phyloP scores from a whole-genome alignment of 2,797 vertebrate species.

The Synaphobranchus kaupii region DNA sequence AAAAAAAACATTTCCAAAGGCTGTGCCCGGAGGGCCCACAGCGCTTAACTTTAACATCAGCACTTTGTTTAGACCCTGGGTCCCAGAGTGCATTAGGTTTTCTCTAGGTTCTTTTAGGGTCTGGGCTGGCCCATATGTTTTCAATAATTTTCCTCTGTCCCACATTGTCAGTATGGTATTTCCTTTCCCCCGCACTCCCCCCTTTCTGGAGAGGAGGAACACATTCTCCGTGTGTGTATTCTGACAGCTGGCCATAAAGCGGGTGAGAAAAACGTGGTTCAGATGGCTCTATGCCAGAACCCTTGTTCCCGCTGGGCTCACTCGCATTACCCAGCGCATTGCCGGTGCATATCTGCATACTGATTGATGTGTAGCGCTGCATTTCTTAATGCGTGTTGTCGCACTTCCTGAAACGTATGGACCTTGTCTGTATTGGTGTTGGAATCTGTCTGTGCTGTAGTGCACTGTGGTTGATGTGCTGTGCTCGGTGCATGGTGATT shows the following conservation, averaged over 20 bases:
- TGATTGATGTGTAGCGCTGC: not conserved
- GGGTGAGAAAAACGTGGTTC: not conserved
- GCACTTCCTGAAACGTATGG: too few species aligned
- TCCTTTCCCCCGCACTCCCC: conserved; percentile 62
- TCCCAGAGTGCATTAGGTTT: conserved; percentile 44
- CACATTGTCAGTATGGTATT: conserved; percentile 79
- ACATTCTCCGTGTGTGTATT: conserved; percentile 1
- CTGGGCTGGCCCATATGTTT: conserved; percentile 75
- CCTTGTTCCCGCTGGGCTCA: not conserved
- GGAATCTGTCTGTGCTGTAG: not conserved
- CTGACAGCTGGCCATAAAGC: conserved; percentile 28
- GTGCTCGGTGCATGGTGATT: too few species aligned
- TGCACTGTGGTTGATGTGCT: not conserved
- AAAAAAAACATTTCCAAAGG: conserved; percentile 39
- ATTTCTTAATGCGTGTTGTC: not conserved
- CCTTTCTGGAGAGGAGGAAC: conserved; percentile 17
- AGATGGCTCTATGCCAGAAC: not conserved
- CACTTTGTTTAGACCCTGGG: conserved; percentile 46
- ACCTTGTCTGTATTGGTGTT: not conserved
- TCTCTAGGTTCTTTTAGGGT: conserved; percentile 44
- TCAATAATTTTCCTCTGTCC: conserved; percentile 75
- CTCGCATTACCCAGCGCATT: not conserved
- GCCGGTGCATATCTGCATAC: not conserved
- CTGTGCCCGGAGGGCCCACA: conserved; percentile 51
- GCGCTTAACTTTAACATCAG: conserved; percentile 34